Evolutionary conservation across 1,140 invertebrate species (phyloP).

Genomic region (Olivierus martensii): DNA sequence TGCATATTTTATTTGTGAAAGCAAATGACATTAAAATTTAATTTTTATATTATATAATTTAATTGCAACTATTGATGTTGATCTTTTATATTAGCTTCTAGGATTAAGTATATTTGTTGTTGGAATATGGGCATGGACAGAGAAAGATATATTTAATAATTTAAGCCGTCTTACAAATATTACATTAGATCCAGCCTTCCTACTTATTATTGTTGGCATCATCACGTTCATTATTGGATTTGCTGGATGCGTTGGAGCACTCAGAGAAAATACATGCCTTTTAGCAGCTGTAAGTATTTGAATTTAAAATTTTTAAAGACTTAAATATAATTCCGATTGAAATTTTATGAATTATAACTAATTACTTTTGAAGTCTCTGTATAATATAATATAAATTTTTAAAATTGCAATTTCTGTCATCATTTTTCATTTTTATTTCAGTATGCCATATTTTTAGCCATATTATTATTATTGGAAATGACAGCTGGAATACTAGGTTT

Average conservation of each 20-base stretch:
- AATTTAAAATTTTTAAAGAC: too few relatives aligned
- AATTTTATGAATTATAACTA: too few relatives aligned
- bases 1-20: too few relatives aligned
- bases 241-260: constrained; percentile 87
- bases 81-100: constrained; percentile 47
- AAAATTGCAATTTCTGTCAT: neutral
- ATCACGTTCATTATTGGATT: constrained; percentile 91
- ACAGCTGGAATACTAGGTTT: constrained; percentile 81
- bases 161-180: constrained; percentile 60
- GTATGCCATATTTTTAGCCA: constrained; percentile 85
- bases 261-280: constrained; percentile 53
- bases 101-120: constrained; percentile 72
- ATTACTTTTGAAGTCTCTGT: too few relatives aligned
- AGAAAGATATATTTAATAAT: constrained; percentile 93
- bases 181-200: constrained; percentile 86
- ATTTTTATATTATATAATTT: too few relatives aligned
- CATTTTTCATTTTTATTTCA: constrained; percentile 39
- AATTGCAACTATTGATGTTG: neutral
- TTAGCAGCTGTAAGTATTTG: constrained; percentile 59
- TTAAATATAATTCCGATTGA: too few relatives aligned
- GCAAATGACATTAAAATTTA: too few relatives aligned
- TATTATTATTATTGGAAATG: constrained; percentile 78
- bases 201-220: constrained; percentile 75
- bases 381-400: neutral
- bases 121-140: constrained; percentile 91